Percentiles rank a stretch among this genome's conserved stretches.
Conservation (phyloP, 2,888 invertebrate species). For the Lucinisca nassula region DNA sequence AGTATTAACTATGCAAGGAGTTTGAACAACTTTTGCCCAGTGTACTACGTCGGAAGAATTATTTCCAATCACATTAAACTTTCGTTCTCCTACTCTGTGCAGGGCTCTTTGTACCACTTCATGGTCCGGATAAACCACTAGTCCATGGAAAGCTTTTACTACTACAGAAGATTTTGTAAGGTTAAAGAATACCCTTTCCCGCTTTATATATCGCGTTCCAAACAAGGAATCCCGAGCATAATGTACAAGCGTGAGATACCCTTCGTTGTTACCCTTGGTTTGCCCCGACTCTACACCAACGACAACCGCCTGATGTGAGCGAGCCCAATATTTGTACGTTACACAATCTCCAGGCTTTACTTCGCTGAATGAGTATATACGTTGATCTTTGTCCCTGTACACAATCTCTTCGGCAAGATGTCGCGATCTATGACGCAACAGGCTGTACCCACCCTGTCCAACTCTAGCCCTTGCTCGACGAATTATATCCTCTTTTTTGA, state of each 20-base stretch:
- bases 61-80: constrained; percentile 14
- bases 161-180: neutral
- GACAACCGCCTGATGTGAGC: constrained; percentile 35
- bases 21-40: constrained; percentile 52
- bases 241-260: constrained; percentile 17
- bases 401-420: constrained; percentile 29
- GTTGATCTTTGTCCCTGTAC: constrained; percentile 9
- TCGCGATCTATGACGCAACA: constrained; percentile 11
- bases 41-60: constrained; percentile 40
- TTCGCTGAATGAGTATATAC: neutral
- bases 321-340: constrained; percentile 27
- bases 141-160: constrained; percentile 27
- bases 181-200: constrained; percentile 19
- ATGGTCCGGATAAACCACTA: constrained; percentile 15
- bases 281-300: neutral
- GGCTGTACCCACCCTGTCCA: constrained; percentile 21
- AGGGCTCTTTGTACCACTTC: constrained; percentile 26
- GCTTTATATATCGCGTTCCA: constrained; percentile 7
- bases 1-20: neutral
- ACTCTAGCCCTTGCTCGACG: constrained; percentile 22
- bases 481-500: constrained; percentile 18
- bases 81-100: constrained; percentile 27
- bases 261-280: neutral
- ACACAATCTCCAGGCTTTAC: constrained; percentile 27
- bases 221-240: constrained; percentile 25